Evolutionary conservation across 64 coral and sea anemone genomes (phyloP).

Genomic region (Astreopora myriophthalma): DNA sequence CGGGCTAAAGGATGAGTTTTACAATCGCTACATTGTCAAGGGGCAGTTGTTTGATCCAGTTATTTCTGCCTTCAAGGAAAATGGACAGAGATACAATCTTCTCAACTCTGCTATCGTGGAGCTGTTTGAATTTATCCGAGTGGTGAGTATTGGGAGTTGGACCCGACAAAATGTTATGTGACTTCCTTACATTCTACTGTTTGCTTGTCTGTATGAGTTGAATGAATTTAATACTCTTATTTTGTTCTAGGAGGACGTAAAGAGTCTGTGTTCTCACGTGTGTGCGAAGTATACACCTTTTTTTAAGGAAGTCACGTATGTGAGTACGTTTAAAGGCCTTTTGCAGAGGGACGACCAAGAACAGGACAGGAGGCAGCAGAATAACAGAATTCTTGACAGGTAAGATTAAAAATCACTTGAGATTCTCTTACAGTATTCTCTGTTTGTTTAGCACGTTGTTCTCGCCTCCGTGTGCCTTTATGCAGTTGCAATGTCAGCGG

Average conservation of each 20-base stretch:
- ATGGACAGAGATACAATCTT: slow-evolving; percentile 96
- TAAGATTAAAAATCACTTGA: background rate
- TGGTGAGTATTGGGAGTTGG: slow-evolving; percentile 52
- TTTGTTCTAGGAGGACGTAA: slow-evolving; percentile 86
- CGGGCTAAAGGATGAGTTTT: slow-evolving; percentile 98
- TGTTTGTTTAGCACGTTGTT: too few relatives aligned
- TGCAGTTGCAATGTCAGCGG: too few relatives aligned
- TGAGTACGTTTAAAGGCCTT: slow-evolving; percentile 93
- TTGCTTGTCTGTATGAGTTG: too few relatives aligned
- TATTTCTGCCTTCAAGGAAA: slow-evolving; percentile 85
- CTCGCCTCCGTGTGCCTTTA: too few relatives aligned
- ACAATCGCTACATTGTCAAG: slow-evolving; percentile 99
- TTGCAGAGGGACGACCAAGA: slow-evolving; percentile 91
- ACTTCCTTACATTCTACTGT: too few relatives aligned
- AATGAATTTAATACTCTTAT: background rate
- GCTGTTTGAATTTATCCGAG: slow-evolving; percentile 97
- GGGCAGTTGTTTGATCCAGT: slow-evolving; percentile 96
- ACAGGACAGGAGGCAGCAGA: slow-evolving; percentile 82
- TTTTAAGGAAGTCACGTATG: slow-evolving; percentile 93
- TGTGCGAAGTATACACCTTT: slow-evolving; percentile 82
- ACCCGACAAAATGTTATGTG: background rate
- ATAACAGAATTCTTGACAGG: slow-evolving; percentile 82
- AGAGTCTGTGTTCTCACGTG: slow-evolving; percentile 86
- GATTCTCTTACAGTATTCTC: too few relatives aligned
- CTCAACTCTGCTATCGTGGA: slow-evolving; percentile 97